Evolutionary conservation across 2,797 vertebrate species (phyloP).

Genomic region (Muraenolepis orangiensis): DNA sequence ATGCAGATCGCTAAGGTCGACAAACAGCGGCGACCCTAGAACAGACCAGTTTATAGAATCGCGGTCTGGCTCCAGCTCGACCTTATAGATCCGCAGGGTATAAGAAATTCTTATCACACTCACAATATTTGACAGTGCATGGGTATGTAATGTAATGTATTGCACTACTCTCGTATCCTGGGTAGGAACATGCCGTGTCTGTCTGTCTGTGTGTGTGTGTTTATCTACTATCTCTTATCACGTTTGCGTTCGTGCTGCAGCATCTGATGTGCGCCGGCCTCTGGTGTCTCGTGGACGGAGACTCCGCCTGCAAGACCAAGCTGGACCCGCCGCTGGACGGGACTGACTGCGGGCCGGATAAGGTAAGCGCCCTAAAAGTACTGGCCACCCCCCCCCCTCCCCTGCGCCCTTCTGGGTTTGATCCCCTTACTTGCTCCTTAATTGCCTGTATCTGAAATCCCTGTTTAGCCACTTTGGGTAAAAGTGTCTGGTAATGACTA

Average conservation of each 20-base stretch:
- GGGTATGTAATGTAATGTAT: neutral
- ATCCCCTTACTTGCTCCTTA: neutral
- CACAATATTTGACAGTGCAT: neutral
- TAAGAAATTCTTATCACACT: no score
- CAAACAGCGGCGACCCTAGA: no score
- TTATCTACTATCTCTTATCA: neutral
- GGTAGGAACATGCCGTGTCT: neutral
- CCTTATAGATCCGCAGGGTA: no score
- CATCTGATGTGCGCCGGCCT: slow-evolving; percentile 96
- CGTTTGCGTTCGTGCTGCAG: slow-evolving; percentile 69
- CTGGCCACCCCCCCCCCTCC: neutral
- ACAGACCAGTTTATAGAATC: no score
- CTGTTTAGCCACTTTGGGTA: no score
- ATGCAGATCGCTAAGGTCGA: no score
- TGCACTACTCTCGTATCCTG: neutral
- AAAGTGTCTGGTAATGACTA: neutral
- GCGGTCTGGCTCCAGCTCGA: no score
- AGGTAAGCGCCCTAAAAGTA: slow-evolving; percentile 71
- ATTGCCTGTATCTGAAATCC: neutral
- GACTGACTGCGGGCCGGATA: slow-evolving; percentile 92
- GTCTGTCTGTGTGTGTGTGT: slow-evolving; percentile 6
- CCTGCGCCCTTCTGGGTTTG: neutral
- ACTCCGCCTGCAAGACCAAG: slow-evolving; percentile 93
- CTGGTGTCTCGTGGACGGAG: slow-evolving; percentile 95
- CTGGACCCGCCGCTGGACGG: slow-evolving; percentile 94